Evolutionary conservation across 2,888 invertebrate species (phyloP), one percentile per base, ranked within the genome.

Genomic region (Ganaspis brasiliensis): DNA sequence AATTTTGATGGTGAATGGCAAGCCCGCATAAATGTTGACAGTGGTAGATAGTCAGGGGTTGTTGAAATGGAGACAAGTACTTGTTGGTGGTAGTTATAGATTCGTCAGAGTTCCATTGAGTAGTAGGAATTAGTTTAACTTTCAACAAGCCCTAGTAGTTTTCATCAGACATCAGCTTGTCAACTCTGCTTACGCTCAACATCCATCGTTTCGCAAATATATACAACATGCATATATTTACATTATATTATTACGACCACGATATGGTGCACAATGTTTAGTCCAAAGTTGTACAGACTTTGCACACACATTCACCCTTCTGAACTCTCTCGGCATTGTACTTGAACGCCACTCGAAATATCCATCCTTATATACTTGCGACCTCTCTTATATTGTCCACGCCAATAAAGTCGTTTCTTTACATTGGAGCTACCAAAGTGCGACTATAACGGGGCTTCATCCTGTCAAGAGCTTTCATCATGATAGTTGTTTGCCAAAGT

Each of bases 141-240:
- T 79, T 74, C 45, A 63, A 55, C 75, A 52, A 74, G 75, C 79
- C 74, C 77, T 76, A 74, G 75, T 52, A 76, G 79, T 80, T 81
- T 81, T 82, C 79, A 76, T 78, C 76, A 80, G 78, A 77, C 79
- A 75, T 73, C 77, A 79, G 81, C 77, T 81, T 79, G 77, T 76
- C 80, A 75, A 63, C 78, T 71, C 56, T 70, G 16, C n/a, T 49
- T 49, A 75, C 79, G 57, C 74, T 59, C 71, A 56, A 67, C 74
- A 75, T 77, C 80, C 79, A 24, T 24, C 21, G 4, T 21, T 56
- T 9, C 56, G 16, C 9, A 24, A 12, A 24, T 56, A 19, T 24
- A 24, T 56, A 56, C 56, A 12, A 56, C 21, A 56, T 45, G 21
- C 40, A 63, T 24, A 63, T 45, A 63, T 63, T 21, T 63, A 63